Conservation (phyloP, 2,113 vertebrate species). For the Apteryx owenii region DNA sequence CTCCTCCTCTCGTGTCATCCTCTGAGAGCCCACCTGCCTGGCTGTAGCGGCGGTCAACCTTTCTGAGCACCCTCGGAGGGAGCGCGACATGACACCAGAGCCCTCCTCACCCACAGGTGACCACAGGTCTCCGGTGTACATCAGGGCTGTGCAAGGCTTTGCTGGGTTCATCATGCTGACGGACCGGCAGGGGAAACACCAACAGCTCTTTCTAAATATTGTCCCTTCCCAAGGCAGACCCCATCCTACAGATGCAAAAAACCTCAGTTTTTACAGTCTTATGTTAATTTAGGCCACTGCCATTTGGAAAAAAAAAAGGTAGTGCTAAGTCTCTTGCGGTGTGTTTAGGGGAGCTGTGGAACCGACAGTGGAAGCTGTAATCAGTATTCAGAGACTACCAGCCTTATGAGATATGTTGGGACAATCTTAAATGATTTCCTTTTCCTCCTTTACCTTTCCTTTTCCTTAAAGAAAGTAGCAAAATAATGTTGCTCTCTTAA, state of each 20-base stretch:
- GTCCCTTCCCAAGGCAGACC: not conserved
- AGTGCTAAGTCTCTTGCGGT: rapidly evolving
- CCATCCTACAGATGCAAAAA: not conserved
- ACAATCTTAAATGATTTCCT: not conserved
- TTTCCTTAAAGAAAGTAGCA: not conserved
- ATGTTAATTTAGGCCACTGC: not conserved
- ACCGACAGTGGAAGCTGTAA: not conserved
- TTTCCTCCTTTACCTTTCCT: not conserved
- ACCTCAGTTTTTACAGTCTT: not conserved
- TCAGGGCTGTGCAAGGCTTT: not conserved
- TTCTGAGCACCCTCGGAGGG: not conserved
- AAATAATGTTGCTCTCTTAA: not conserved
- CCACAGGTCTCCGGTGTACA: not conserved
- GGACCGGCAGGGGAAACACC: not conserved
- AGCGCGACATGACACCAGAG: not conserved
- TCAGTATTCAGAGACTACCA: not conserved
- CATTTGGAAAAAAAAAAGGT: rapidly evolving
- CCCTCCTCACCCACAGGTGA: not conserved
- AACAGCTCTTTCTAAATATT: not conserved
- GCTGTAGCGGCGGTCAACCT: not conserved
- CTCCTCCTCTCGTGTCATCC: not conserved
- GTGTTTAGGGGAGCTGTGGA: not conserved
- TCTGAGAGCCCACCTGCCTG: not conserved
- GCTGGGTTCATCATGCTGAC: not conserved
- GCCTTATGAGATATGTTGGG: not conserved